Percentiles rank a stretch among this genome's conserved stretches.
phyloP scores from a whole-genome alignment of 2,888 invertebrate species.

The Crocallis elinguaria region DNA sequence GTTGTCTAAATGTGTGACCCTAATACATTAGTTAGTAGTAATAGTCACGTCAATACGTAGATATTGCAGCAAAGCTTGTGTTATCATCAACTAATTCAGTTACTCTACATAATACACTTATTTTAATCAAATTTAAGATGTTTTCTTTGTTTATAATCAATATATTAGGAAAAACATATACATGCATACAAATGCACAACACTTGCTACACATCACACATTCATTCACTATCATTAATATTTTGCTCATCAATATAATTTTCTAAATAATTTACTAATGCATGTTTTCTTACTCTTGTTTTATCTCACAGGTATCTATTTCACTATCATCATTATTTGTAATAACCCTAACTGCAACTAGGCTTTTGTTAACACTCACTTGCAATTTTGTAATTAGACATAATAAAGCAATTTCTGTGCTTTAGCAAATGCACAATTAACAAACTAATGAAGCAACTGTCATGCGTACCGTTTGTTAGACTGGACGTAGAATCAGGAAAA shows the following conservation, averaged over 20 bases:
- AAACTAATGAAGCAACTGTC: slow-evolving; percentile 75
- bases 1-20: slow-evolving; percentile 66
- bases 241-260: slow-evolving; percentile 32
- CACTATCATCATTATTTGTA: slow-evolving; percentile 44
- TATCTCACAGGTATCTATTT: neutral
- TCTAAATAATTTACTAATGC: slow-evolving; percentile 36
- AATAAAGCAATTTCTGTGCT: slow-evolving; percentile 66
- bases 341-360: slow-evolving; percentile 50
- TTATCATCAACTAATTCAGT: slow-evolving; percentile 77
- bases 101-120: slow-evolving; percentile 75
- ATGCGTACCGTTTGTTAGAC: slow-evolving; percentile 78
- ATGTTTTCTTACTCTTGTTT: slow-evolving; percentile 34
- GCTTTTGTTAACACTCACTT: slow-evolving; percentile 60
- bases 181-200: slow-evolving; percentile 32
- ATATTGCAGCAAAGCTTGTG: slow-evolving; percentile 77
- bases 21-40: slow-evolving; percentile 64
- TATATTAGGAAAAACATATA: slow-evolving; percentile 24
- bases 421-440: slow-evolving; percentile 75
- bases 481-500: slow-evolving; percentile 56
- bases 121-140: slow-evolving; percentile 69
- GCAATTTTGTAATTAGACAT: slow-evolving; percentile 62
- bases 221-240: slow-evolving; percentile 23
- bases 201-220: slow-evolving; percentile 40
- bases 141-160: slow-evolving; percentile 67
- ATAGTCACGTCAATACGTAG: slow-evolving; percentile 65